Base-by-base conservation (phyloP, 2,113 vertebrate species). In the Muntiacus reevesi region DNA sequence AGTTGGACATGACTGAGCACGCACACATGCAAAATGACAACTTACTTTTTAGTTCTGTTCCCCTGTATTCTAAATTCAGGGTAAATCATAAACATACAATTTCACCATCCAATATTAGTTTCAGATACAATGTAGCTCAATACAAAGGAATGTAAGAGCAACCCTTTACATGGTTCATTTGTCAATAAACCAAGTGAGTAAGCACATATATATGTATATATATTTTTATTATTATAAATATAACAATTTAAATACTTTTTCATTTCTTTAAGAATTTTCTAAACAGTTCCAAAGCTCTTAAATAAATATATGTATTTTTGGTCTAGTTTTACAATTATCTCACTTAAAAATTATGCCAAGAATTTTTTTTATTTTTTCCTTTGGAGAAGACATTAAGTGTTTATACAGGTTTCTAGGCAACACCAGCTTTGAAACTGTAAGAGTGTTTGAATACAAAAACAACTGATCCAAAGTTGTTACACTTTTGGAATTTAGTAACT, bases 331-430 rank as follows among this genome's bases (percentile, higher is more conserved):
- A 67, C 89, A 81, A 12, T 89, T 98, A 55, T 62, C n/a, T 95
- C 40, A 88, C 43, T 95, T 96, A 89, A 90, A 95, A 88, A 60
- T 84, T 79, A 91, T 93, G 47, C 64, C 67, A 97, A 59, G 43
- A 54, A 91, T 40, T 57, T 52, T 93, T 96, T 90, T 40, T 62
- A 76, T 96, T 96, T 23, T 50, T 94, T 74, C 43, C 92, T 94
- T 95, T 76, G 71, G 33, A 89, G 91, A 95, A 85, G 57, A 84
- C 33, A 94, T 28, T 15, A 55, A 89, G 17, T 97, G 43, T 97
- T 97, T 98, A 84, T 95, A 54, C 3, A 57, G 33, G 94, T 97
- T 97, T 94, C 98, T 92, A 97, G 97, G 97, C 84, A 98, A 97
- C 89, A 62, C 7, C 62, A 85, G 17, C 57, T 95, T 92, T 96